Percentiles rank a stretch among this genome's conserved stretches.
Evolutionary conservation across 1,140 invertebrate species (phyloP).

Genomic region (Adelges cooleyi): DNA sequence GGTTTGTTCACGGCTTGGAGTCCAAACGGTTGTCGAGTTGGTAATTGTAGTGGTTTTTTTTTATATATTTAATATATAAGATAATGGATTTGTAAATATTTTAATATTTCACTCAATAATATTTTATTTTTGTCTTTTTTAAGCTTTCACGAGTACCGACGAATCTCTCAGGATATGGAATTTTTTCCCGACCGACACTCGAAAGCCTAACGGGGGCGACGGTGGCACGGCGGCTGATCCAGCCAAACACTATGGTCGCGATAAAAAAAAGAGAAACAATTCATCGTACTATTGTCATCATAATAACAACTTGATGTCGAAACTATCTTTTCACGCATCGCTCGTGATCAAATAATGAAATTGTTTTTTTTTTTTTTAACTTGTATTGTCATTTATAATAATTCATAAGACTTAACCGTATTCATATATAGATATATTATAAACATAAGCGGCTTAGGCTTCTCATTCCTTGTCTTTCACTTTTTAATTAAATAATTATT

Average conservation of each 20-base stretch:
- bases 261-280: not conserved
- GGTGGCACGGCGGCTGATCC: not conserved
- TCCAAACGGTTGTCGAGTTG: not conserved
- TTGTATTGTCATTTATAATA: no score
- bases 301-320: not conserved
- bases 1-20: not conserved
- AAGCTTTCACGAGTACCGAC: not conserved
- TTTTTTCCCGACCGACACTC: not conserved
- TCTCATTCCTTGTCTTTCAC: no score
- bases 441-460: no score
- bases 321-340: not conserved
- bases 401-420: no score
- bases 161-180: constrained; percentile 19
- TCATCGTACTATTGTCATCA: not conserved
- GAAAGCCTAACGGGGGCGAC: not conserved
- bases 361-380: no score
- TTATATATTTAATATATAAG: not conserved
- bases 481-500: no score
- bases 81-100: not conserved
- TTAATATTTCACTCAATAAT: not conserved
- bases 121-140: no score
- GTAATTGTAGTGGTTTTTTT: no score
- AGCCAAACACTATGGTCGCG: not conserved
- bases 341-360: constrained; percentile 3
- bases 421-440: no score